Conservation (phyloP, 2,797 vertebrate genomes). For the Centropyge bicolor region DNA sequence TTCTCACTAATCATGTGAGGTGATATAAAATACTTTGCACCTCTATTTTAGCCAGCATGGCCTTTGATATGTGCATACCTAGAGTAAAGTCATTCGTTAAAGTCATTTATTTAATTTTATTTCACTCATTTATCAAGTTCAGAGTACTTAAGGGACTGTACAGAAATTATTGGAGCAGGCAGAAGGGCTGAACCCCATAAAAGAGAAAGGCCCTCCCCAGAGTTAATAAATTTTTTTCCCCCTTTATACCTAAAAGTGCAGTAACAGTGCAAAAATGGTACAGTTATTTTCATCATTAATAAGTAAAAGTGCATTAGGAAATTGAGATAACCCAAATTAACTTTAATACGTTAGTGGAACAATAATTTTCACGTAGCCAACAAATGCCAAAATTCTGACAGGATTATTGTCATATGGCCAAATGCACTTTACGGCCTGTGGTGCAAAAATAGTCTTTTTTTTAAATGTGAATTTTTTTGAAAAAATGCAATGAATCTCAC, state of each 20-base stretch:
- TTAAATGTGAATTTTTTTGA: slow-evolving; percentile 1
- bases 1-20: slow-evolving; percentile 65
- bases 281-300: not conserved
- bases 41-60: slow-evolving; percentile 46
- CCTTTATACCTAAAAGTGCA: not conserved
- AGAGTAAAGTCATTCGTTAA: slow-evolving; percentile 39
- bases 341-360: not conserved
- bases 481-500: not conserved
- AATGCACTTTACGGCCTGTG: not conserved
- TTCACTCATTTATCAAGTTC: slow-evolving; percentile 42
- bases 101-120: slow-evolving; percentile 50
- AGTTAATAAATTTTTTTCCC: not conserved
- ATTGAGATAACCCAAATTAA: not conserved
- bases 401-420: not conserved
- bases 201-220: not conserved
- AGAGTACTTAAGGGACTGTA: not conserved
- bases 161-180: not conserved
- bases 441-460: not conserved
- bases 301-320: not conserved
- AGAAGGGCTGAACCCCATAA: not conserved
- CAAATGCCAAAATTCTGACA: slow-evolving; percentile 8
- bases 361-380: not conserved
- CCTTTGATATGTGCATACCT: slow-evolving; percentile 31
- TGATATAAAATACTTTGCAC: slow-evolving; percentile 56
- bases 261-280: not conserved